Base-by-base conservation (phyloP, 2,113 vertebrate genomes). In the Chaenocephalus aceratus region DNA sequence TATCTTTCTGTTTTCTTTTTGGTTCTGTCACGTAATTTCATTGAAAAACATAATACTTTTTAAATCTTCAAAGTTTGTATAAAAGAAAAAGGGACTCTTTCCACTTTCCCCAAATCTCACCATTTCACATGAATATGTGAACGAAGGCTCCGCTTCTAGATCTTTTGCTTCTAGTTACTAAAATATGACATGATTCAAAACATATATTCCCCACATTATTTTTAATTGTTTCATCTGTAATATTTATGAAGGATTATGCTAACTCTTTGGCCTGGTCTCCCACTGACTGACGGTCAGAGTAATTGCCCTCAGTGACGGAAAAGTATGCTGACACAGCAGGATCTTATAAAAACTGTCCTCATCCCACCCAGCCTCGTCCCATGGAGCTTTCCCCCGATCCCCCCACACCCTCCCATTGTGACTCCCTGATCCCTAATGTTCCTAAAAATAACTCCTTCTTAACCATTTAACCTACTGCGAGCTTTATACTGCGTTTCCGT, bases 311-410 rank as follows among this genome's bases (percentile, higher is more conserved):
- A 12, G 75, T 56, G 52, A 86, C 75, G 78, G 77, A 83, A 80
- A 74, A 72, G 54, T 46, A 53, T 16, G 89, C 88, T 89, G 91
- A 92, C 89, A 68, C 83, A 82, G 92, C 84, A 83, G 34, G 54
- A 77, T 44, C 82, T 85, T 89, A 58, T 62, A 51, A 78, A 90
- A 91, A 89, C 92, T 73, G 49, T 82, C 76, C 79, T 82, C 75
- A 75, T 79, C 84, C 73, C 67, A 82, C 63, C 70, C 75, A 15
- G 14, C 51, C 67, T 72, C 41, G 23, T 83, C 62, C 18, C 62
- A 69, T 75, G 67, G 56, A 54, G 56, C 62, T 75, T 69, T 26
- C 64, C 75, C 72, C 63, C 68, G 41, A 77, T 77, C 67, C 66
- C 68, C 52, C 61, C 11, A 49, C 23, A 59, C 30, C 46, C 60